Percentiles rank a stretch among this genome's conserved stretches.
phyloP scores from a whole-genome alignment of 1,140 invertebrate species.

The Portunus trituberculatus region DNA sequence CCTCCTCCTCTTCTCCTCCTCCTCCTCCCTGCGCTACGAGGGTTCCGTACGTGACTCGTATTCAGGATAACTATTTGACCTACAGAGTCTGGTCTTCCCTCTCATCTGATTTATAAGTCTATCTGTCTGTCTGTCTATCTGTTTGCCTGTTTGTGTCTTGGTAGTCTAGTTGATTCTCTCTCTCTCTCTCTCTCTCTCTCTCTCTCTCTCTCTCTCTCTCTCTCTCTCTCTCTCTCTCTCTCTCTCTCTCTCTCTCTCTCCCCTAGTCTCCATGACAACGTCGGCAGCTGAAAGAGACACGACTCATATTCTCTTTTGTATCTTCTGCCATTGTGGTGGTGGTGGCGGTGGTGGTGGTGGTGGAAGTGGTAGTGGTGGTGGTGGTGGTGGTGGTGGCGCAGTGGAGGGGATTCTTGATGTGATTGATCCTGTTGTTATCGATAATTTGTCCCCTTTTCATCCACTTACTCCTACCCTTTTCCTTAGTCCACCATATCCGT shows the following conservation, averaged over 20 bases:
- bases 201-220: constrained; percentile 43
- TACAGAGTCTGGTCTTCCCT: no score
- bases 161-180: constrained; percentile 22
- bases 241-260: constrained; percentile 41
- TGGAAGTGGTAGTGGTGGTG: background rate
- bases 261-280: background rate
- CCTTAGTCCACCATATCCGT: no score
- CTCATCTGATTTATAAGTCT: no score
- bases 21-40: background rate
- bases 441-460: background rate
- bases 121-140: background rate
- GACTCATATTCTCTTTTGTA: background rate
- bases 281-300: background rate
- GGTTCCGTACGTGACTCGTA: no score
- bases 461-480: background rate
- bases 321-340: background rate
- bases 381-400: background rate
- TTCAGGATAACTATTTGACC: no score
- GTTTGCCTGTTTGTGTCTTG: background rate
- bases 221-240: constrained; percentile 48
- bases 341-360: background rate
- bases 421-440: background rate
- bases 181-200: constrained; percentile 53
- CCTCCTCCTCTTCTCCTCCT: background rate
- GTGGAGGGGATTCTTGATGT: background rate